Base-by-base conservation (phyloP, 1,140 invertebrate species). In the Drosophila nigromelanica region DNA sequence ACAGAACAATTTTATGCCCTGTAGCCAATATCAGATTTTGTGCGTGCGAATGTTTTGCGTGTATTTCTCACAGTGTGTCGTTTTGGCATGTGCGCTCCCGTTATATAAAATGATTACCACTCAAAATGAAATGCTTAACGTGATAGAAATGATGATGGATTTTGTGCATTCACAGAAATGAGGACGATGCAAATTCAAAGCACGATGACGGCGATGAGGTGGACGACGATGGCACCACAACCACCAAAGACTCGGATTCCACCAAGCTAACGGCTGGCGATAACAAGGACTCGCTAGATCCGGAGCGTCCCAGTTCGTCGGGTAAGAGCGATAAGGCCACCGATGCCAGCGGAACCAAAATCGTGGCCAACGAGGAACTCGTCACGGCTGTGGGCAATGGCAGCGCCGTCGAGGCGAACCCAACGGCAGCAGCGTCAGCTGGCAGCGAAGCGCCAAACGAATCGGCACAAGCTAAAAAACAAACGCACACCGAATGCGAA, bases 301-400 rank as follows among this genome's bases (percentile, higher is more conserved):
- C 80, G 59, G 91, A 92, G 76, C 86, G 91, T 70, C 91, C 91
- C 60, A 91, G 91, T 90, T 92, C 91, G 86, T 92, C 91, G 81
- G 91, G 91, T 92, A 92, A 91, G 90, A 89, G 69, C 73, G 68
- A 76, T 51, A 92, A 72, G 92, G 93, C 45, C 60, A 58, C 45
- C 42, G 47, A 51, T 18, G 30, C 37, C 35, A 74, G 27, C 68
- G 62, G 43, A 68, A 69, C 45, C 73, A 81, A 85, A 14, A 81
- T 71, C 45, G 78, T 74, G 47, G 58, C 39, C 45, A 72, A 63
- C 60, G 70, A 42, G 45, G 69, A 73, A 74, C 35, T 47, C 55
- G 62, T 47, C 67, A 59, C 76, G 69, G 30, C 42, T 58, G 69
- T 50, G 82, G 83, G 79, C 83, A 71, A 79, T 68, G 82, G 82